phyloP scores from a whole-genome alignment of 2,888 invertebrate species.

The Patella caerulea region DNA sequence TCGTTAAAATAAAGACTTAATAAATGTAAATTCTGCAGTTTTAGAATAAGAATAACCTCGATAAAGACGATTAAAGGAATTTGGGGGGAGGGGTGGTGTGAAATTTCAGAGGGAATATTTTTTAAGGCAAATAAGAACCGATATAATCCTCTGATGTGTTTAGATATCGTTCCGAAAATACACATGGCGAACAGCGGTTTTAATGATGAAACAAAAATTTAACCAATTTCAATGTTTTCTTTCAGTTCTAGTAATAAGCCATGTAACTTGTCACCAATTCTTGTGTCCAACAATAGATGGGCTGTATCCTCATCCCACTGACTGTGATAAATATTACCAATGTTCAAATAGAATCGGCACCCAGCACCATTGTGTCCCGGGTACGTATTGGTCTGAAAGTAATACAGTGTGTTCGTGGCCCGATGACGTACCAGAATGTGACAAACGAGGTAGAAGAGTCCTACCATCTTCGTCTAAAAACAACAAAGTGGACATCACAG shows the following conservation, averaged over 20 bases:
- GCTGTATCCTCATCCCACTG: conserved; percentile 29
- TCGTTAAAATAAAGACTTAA: too few species aligned
- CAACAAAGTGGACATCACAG: neutral
- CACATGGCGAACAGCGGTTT: too few species aligned
- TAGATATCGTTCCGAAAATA: too few species aligned
- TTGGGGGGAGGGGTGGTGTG: too few species aligned
- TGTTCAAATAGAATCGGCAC: conserved; percentile 31
- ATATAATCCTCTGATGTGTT: too few species aligned
- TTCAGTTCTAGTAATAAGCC: neutral
- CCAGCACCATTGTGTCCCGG: conserved; percentile 20
- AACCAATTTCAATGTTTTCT: neutral
- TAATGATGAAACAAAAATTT: too few species aligned
- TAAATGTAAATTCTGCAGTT: too few species aligned
- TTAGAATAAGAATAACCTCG: too few species aligned
- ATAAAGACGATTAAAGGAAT: too few species aligned
- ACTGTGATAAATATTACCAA: conserved; percentile 36
- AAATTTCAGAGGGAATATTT: too few species aligned
- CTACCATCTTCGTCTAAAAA: neutral
- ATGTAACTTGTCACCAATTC: conserved; percentile 1
- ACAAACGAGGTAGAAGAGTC: conserved; percentile 1
- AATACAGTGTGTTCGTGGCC: conserved; percentile 22
- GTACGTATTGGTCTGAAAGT: conserved; percentile 20
- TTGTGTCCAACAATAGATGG: conserved; percentile 32
- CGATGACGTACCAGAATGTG: conserved; percentile 16
- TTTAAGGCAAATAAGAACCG: too few species aligned